These are phyloP conservation scores for Crotalus tigris DNA, from an alignment of 2,113 vertebrate genomes.

Conservation along the genomic window DNA sequence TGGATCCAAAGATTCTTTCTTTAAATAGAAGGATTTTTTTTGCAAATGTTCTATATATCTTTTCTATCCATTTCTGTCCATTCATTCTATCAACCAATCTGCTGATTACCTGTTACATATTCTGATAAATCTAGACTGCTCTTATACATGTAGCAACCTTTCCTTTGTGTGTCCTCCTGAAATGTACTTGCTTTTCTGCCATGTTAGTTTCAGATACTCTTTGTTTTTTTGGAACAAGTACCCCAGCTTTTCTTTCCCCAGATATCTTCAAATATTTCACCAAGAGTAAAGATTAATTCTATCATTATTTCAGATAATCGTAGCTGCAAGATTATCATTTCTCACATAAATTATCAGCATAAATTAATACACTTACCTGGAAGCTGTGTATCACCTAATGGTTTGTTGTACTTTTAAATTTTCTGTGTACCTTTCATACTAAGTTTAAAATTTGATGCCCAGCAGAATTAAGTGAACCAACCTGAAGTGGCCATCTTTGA, in stretches of 20 bases:
- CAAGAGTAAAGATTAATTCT: not conserved
- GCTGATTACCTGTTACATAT: not conserved
- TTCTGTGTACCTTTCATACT: not conserved
- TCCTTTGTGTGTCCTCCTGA: not conserved
- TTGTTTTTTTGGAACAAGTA: not conserved
- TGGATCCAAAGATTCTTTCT: not conserved
- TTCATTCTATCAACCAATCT: not conserved
- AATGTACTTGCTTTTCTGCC: not conserved
- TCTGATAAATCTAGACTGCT: not conserved
- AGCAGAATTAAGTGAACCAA: not conserved
- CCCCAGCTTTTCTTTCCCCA: not conserved
- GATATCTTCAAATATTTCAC: not conserved
- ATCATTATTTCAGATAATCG: not conserved
- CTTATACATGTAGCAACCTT: not conserved
- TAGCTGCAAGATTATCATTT: not conserved
- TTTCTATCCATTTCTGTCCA: not conserved
- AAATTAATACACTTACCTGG: not conserved
- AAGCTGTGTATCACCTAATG: not conserved
- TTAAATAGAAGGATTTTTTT: not conserved
- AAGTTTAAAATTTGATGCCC: not conserved
- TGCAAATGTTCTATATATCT: not conserved
- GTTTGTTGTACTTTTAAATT: not conserved
- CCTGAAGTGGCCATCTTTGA: not conserved
- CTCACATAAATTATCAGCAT: not conserved
- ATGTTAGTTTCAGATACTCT: not conserved